phyloP scores from a whole-genome alignment of 2,113 vertebrate genomes.

The Oxygymnocypris stewartii region DNA sequence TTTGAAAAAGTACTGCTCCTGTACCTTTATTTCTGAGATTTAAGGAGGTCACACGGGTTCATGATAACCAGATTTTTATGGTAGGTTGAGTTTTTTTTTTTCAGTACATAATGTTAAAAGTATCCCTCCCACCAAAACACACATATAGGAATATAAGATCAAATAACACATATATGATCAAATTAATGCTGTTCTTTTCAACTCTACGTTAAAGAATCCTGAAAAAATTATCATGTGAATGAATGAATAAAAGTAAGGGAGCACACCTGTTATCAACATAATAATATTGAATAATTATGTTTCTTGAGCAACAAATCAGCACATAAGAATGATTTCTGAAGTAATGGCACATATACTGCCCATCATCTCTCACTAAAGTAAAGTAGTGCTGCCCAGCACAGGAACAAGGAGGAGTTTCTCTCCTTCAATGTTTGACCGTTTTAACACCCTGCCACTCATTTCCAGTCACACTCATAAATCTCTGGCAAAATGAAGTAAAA shows the following conservation, averaged over 20 bases:
- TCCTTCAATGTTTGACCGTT: constrained; percentile 71
- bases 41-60: not conserved
- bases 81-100: not conserved
- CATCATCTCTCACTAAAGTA: not conserved
- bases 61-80: not conserved
- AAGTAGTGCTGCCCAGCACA: constrained; percentile 26
- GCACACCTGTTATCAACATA: not conserved
- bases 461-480: constrained; percentile 70
- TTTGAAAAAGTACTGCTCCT: too few relatives aligned
- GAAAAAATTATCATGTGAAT: too few relatives aligned
- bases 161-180: not conserved
- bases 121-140: too few relatives aligned
- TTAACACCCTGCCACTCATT: constrained; percentile 76
- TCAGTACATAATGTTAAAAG: not conserved
- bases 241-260: not conserved
- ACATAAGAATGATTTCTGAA: not conserved
- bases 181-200: not conserved
- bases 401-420: constrained; percentile 57
- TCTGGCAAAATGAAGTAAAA: constrained; percentile 69
- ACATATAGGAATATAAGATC: too few relatives aligned
- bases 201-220: not conserved
- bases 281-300: not conserved
- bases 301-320: not conserved
- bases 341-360: constrained; percentile 35
- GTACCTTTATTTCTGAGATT: too few relatives aligned